Conservation (phyloP, 2,113 vertebrate species). For the Colinus virginianus region DNA sequence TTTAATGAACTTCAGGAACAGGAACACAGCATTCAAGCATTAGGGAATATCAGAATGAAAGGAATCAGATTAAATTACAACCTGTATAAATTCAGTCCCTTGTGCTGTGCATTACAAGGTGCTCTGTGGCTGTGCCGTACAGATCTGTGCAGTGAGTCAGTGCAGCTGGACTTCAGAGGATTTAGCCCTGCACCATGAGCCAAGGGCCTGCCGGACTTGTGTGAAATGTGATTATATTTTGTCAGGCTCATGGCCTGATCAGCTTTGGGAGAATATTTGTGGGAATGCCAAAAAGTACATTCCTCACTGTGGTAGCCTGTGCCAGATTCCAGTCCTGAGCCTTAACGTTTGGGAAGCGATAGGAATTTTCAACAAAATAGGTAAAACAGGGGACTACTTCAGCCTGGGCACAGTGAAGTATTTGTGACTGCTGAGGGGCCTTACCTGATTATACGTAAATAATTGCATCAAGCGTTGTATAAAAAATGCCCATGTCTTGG, state of each 20-base stretch:
- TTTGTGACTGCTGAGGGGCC: not conserved
- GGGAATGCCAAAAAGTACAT: not conserved
- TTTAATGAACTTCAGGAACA: not conserved
- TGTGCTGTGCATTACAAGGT: not conserved
- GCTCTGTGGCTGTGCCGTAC: not conserved
- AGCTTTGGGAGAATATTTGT: not conserved
- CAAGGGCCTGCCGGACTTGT: not conserved
- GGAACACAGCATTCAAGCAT: not conserved
- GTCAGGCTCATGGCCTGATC: not conserved
- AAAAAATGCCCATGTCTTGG: not conserved
- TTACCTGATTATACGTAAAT: not conserved
- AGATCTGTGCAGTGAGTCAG: fast-evolving
- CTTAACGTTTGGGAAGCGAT: not conserved
- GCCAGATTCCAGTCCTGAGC: not conserved
- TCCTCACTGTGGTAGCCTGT: not conserved
- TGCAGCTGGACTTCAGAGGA: not conserved
- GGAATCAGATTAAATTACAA: not conserved
- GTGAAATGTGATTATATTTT: not conserved
- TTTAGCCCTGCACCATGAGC: not conserved
- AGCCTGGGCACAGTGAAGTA: not conserved
- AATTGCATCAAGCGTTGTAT: not conserved
- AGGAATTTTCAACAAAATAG: not conserved
- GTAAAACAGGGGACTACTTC: not conserved
- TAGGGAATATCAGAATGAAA: not conserved
- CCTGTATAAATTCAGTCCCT: not conserved